A percentile compares a stretch with the other conserved stretches of the same genome.
phyloP scores from a whole-genome alignment of 2,113 vertebrate species.

The Corythoichthys haematopterus region DNA sequence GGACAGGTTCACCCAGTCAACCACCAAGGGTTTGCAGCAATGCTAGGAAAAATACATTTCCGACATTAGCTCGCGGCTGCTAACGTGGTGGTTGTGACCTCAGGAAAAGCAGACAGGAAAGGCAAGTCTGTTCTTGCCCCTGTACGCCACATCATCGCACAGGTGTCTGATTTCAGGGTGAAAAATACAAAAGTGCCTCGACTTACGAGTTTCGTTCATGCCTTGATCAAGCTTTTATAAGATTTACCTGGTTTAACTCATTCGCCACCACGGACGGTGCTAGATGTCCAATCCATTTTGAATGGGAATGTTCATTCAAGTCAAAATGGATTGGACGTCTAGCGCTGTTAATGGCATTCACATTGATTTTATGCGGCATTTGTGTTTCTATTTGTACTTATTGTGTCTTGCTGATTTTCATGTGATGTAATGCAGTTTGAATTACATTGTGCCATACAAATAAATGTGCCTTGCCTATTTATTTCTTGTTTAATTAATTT shows the following conservation, averaged over 20 bases:
- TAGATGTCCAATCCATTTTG: no score
- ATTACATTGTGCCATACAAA: no score
- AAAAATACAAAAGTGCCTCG: constrained; percentile 47
- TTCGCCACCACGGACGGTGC: no score
- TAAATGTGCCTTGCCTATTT: no score
- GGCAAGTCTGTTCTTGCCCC: constrained; percentile 54
- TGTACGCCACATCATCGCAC: constrained; percentile 18
- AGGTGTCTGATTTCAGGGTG: constrained; percentile 50
- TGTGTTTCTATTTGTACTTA: no score
- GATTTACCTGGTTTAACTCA: not conserved
- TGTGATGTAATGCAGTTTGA: no score
- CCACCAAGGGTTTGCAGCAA: constrained; percentile 37
- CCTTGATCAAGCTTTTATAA: not conserved
- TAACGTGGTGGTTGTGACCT: constrained; percentile 49
- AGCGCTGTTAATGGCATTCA: no score
- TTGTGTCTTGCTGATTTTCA: no score
- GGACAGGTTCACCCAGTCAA: constrained; percentile 55
- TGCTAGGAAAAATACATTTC: constrained; percentile 52
- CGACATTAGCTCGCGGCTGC: constrained; percentile 46
- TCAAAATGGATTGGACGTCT: no score
- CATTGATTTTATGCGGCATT: no score
- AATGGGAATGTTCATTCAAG: no score
- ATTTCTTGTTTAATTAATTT: no score
- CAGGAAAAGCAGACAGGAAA: constrained; percentile 50
- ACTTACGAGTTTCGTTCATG: constrained; percentile 6